Base-by-base conservation (phyloP, 2,797 vertebrate genomes). In the Epinephelus awoara region DNA sequence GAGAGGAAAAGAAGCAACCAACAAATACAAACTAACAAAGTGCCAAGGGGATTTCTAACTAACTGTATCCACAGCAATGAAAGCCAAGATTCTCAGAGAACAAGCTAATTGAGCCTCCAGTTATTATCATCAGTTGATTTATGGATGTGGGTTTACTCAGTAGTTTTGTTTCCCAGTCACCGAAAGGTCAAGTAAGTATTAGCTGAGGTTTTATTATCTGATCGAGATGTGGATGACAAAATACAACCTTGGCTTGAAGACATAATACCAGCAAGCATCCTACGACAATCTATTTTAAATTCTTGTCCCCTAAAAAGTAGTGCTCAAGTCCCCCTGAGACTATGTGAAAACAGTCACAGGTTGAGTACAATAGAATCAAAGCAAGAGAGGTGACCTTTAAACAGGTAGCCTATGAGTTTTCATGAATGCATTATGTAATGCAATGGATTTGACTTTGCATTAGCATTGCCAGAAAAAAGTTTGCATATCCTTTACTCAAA, bases 91-190 rank as follows among this genome's bases (percentile, higher is more conserved):
- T 75, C 49, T 23, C 38, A 64, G 29, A 66, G 67, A 75, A 77
- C 44, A 72, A 77, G 50, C 40, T 61, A 63, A 69, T 34, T 62
- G n/a, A 75, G 49, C 25, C 25, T 17, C 8, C 23, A 47, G 29
- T 68, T 67, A n/a, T 68, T 59, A 51, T 65, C 69, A 71, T 74
- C 40, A 64, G 29, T 84, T 42, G 64, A 34, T 72, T 21, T 25
- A 8, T 40, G 46, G 29, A 69, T 47, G 49, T 27, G 62, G 40
- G 46, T 47, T 51, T 73, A 51, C 29, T 25, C 25, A 21, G 25
- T 19, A 25, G 54, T 42, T 63, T 71, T 71, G 21, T 72, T 76
- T 72, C 15, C 49, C 14, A 21, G 54, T 67, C 47, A 66, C n/a
- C 2, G 1, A 21, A 51, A 72, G 29, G 72, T 74, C 73, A 83